phyloP scores from a whole-genome alignment of 2,797 vertebrate genomes.

The Gymnothorax reevesii region DNA sequence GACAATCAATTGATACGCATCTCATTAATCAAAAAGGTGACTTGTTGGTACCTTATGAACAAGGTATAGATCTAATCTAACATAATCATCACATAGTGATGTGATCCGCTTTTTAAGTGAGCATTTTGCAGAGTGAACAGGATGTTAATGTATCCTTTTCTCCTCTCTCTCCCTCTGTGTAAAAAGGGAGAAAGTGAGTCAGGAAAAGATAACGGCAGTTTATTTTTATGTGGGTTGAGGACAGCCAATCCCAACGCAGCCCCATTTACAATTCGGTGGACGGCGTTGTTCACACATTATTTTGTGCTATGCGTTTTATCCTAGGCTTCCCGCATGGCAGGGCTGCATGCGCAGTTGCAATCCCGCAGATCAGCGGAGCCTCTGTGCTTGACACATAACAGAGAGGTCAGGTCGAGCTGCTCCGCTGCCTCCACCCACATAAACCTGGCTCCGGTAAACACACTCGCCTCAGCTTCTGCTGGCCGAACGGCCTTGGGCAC shows the following conservation, averaged over 20 bases:
- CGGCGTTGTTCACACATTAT: background rate
- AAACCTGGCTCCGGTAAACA: background rate
- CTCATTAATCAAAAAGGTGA: background rate
- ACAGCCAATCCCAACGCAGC: background rate
- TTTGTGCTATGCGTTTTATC: background rate
- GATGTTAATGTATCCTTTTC: background rate
- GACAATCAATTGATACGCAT: background rate
- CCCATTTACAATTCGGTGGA: background rate
- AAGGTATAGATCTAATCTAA: background rate
- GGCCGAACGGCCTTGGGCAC: background rate
- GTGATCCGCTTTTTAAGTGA: background rate
- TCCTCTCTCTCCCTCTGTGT: background rate
- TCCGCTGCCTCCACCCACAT: background rate
- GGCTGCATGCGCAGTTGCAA: background rate
- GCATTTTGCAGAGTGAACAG: background rate
- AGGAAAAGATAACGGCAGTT: background rate
- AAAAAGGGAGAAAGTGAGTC: background rate
- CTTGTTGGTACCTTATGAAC: background rate
- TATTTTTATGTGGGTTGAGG: background rate
- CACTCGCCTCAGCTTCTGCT: background rate
- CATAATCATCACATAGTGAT: background rate
- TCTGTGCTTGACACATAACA: background rate
- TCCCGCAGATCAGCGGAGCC: background rate
- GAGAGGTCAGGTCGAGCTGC: constrained; percentile 4
- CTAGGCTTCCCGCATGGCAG: background rate